These are phyloP conservation scores for Sclerurus mexicanus DNA, from an alignment of 2,113 vertebrate species.

Conservation along the genomic window DNA sequence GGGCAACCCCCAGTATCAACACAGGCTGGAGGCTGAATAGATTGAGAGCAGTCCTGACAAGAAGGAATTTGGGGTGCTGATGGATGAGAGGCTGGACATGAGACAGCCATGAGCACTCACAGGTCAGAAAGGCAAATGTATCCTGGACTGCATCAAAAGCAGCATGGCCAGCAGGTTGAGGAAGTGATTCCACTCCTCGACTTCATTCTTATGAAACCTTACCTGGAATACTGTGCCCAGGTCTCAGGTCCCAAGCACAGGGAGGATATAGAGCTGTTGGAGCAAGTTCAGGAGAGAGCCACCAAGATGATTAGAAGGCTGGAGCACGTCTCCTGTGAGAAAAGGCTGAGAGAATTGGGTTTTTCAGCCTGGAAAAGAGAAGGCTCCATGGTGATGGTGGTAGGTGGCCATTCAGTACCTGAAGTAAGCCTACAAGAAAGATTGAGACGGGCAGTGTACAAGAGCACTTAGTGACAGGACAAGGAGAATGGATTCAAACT, in stretches of 20 bases:
- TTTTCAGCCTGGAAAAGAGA: background rate
- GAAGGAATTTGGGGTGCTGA: background rate
- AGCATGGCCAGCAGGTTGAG: background rate
- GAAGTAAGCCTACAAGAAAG: background rate
- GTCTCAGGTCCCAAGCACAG: background rate
- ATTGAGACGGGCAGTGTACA: background rate
- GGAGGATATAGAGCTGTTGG: background rate
- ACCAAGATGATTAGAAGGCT: background rate
- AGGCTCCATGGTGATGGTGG: background rate
- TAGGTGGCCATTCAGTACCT: background rate
- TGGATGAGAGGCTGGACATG: background rate
- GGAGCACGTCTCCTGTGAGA: background rate
- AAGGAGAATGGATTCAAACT: background rate
- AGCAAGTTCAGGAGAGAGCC: background rate
- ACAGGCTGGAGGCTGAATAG: background rate
- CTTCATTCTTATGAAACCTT: background rate
- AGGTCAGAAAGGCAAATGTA: background rate
- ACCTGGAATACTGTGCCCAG: background rate
- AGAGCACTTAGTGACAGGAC: background rate
- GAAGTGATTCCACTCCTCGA: background rate
- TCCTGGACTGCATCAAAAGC: background rate
- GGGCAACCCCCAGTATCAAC: accelerated
- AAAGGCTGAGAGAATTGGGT: background rate
- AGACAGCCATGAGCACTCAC: background rate
- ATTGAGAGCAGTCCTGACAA: background rate